Evolutionary conservation across 2,113 vertebrate genomes (phyloP).

Genomic region (Stegastes partitus): DNA sequence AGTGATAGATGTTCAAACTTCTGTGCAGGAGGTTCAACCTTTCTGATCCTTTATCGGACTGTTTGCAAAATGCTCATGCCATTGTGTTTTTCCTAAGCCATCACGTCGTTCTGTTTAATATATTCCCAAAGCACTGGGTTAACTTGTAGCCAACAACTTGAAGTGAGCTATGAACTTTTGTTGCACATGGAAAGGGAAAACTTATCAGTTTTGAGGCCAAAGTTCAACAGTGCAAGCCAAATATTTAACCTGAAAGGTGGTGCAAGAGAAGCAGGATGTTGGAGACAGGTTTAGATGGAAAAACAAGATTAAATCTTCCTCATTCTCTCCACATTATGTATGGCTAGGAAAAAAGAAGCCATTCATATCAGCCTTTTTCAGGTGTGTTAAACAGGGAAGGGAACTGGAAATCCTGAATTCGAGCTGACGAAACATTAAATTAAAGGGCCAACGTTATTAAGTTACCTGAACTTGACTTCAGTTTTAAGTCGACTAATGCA

Average conservation of each 20-base stretch:
- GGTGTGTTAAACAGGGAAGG: too few species aligned
- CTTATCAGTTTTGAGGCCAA: slow-evolving; percentile 53
- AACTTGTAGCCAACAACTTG: neutral
- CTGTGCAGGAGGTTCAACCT: too few species aligned
- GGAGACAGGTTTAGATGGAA: neutral
- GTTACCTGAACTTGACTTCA: too few species aligned
- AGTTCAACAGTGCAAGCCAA: slow-evolving; percentile 73
- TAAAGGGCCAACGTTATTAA: too few species aligned
- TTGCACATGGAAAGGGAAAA: slow-evolving; percentile 4
- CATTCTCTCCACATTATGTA: neutral
- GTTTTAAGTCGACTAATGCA: too few species aligned
- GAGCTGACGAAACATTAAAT: too few species aligned
- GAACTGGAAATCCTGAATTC: too few species aligned
- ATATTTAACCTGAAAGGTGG: slow-evolving; percentile 71
- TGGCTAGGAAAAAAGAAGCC: too few species aligned
- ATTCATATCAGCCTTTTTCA: too few species aligned
- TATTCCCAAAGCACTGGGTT: neutral
- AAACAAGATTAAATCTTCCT: slow-evolving; percentile 19
- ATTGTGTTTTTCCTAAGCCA: neutral
- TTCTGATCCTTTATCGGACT: neutral
- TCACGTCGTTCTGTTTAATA: neutral
- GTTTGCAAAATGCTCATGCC: neutral
- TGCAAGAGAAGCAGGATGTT: slow-evolving; percentile 33
- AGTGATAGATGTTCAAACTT: neutral
- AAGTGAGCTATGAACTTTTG: slow-evolving; percentile 23